A percentile compares a stretch with the other conserved stretches of the same genome.
Evolutionary conservation across 2,797 vertebrate genomes (phyloP).

Genomic region (Eospalax fontanierii): DNA sequence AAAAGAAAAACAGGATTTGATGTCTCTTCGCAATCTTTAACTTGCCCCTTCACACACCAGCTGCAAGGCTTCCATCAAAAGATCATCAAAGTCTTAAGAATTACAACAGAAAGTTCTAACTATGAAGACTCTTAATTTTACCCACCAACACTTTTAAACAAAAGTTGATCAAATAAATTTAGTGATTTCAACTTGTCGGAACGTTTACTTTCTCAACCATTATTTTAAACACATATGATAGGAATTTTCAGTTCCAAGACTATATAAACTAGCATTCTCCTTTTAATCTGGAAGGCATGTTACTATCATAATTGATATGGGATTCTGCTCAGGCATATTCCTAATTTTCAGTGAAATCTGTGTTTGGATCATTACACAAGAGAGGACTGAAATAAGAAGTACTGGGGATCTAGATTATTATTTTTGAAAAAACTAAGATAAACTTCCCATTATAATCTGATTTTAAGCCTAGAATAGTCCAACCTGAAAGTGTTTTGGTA

Average conservation of each 20-base stretch:
- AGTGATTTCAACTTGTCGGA: not conserved
- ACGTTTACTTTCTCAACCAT: not conserved
- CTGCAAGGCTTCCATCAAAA: not conserved
- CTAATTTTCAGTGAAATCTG: conserved; percentile 44
- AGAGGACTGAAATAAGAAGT: not conserved
- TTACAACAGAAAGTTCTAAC: not conserved
- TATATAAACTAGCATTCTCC: not conserved
- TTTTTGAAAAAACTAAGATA: not conserved
- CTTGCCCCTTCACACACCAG: not conserved
- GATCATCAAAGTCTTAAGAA: not conserved
- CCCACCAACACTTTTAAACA: not conserved
- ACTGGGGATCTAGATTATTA: not conserved
- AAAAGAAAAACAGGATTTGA: not conserved
- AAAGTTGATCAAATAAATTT: conserved; percentile 3
- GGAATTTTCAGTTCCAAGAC: not conserved
- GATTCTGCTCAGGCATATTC: not conserved
- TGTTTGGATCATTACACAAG: not conserved
- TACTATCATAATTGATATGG: not conserved
- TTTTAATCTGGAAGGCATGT: not conserved
- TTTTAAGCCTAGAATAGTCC: not conserved
- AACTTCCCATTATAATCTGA: conserved; percentile 26
- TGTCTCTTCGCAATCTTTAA: not conserved
- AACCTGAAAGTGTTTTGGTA: not conserved
- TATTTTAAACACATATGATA: not conserved
- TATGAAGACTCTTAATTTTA: not conserved